Percentiles rank a stretch among this genome's conserved stretches.
phyloP scores from a whole-genome alignment of 2,888 invertebrate species.

The Zeuzera pyrina region DNA sequence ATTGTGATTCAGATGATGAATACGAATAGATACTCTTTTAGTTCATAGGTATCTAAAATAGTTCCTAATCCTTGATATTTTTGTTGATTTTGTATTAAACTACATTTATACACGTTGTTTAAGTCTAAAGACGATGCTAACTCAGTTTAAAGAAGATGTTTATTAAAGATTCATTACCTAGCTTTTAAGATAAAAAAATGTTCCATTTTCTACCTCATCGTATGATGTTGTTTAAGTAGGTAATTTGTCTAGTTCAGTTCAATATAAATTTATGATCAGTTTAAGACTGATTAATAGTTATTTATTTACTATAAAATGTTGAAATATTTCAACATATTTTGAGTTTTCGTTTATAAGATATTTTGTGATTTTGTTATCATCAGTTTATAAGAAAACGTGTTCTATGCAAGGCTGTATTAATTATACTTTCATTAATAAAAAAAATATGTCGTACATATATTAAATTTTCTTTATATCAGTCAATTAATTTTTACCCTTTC shows the following conservation, averaged over 20 bases:
- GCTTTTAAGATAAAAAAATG: constrained; percentile 1
- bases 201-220: not conserved
- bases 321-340: not conserved
- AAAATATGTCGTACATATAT: constrained; percentile 1
- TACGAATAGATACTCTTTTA: constrained; percentile 1
- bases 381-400: not conserved
- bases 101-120: too few relatives aligned
- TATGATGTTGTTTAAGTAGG: constrained; percentile 1
- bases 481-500: too few relatives aligned
- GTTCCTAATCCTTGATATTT: constrained; percentile 1
- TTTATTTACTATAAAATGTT: not conserved
- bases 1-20: constrained; percentile 2
- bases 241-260: not conserved
- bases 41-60: not conserved
- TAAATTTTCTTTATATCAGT: constrained; percentile 1
- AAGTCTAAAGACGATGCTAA: too few relatives aligned
- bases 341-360: not conserved
- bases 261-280: not conserved
- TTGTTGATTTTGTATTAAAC: too few relatives aligned
- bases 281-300: not conserved
- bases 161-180: not conserved
- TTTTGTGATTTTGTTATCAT: constrained; percentile 1
- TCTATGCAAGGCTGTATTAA: not conserved
- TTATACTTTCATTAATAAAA: not conserved
- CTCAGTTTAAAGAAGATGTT: not conserved